These are phyloP conservation scores for Tinea semifulvella DNA, from an alignment of 2,888 invertebrate species.

Conservation along the genomic window DNA sequence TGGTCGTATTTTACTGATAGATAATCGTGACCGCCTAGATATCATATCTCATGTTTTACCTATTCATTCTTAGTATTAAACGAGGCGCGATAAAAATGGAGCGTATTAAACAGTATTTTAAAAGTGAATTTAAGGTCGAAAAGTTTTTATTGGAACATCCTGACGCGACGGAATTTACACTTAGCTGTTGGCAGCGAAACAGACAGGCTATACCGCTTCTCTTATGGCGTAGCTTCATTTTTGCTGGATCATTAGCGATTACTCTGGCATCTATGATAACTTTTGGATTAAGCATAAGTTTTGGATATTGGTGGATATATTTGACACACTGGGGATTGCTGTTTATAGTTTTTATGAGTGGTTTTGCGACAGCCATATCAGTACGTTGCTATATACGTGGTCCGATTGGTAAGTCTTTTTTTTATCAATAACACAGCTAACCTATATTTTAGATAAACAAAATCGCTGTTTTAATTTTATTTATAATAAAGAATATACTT, in stretches of 20 bases:
- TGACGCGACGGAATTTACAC: slow-evolving; percentile 35
- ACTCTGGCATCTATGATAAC: slow-evolving; percentile 29
- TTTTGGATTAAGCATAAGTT: slow-evolving; percentile 10
- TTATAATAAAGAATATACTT: too few species aligned
- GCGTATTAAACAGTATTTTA: slow-evolving; percentile 35
- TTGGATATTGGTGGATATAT: slow-evolving; percentile 53
- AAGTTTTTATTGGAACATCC: slow-evolving; percentile 38
- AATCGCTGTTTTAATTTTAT: too few species aligned
- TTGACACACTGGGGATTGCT: slow-evolving; percentile 54
- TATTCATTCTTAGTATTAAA: neutral
- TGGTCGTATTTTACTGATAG: too few species aligned
- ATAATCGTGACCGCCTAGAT: too few species aligned
- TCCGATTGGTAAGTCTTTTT: slow-evolving; percentile 35
- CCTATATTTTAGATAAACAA: too few species aligned
- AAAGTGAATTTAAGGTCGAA: slow-evolving; percentile 30
- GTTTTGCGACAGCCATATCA: slow-evolving; percentile 37
- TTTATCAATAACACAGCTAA: too few species aligned
- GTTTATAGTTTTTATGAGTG: slow-evolving; percentile 34
- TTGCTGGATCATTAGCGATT: slow-evolving; percentile 35
- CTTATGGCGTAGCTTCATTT: slow-evolving; percentile 32
- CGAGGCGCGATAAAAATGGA: slow-evolving; percentile 30
- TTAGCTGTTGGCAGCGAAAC: slow-evolving; percentile 37
- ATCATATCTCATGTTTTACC: too few species aligned
- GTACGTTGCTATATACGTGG: slow-evolving; percentile 34
- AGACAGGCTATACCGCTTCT: slow-evolving; percentile 35